Conservation (phyloP, 2,797 vertebrate genomes). For the Clarias fuscus region DNA sequence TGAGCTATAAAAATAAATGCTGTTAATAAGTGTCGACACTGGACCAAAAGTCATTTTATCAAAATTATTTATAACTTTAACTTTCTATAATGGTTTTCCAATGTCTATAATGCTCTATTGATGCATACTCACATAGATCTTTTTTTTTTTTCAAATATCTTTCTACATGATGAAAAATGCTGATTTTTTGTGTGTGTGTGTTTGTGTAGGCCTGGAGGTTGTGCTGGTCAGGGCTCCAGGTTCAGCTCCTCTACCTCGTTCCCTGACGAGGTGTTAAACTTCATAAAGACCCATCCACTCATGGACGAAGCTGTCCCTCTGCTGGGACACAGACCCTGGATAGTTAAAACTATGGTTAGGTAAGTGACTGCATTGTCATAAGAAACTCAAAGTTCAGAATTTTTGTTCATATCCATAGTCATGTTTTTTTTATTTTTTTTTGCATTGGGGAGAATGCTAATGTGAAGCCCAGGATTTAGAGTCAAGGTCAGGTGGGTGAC, state of each 20-base stretch:
- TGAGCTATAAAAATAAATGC: too few species aligned
- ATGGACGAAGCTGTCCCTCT: constrained; percentile 94
- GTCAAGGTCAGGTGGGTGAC: not conserved
- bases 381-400: not conserved
- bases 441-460: not conserved
- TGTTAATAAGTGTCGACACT: too few species aligned
- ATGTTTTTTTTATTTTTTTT: not conserved
- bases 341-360: constrained; percentile 92
- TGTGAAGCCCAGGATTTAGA: not conserved
- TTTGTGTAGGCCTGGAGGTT: constrained; percentile 85
- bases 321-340: constrained; percentile 88
- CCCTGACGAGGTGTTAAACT: constrained; percentile 93
- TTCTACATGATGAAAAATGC: not conserved
- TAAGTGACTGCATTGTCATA: constrained; percentile 56
- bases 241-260: constrained; percentile 92
- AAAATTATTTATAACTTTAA: too few species aligned
- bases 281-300: constrained; percentile 93
- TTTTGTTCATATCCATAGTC: not conserved
- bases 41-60: not conserved
- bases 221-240: constrained; percentile 84
- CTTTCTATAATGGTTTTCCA: too few species aligned
- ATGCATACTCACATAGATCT: not conserved
- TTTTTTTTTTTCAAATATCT: not conserved
- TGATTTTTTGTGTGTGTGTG: not conserved
- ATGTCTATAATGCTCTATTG: not conserved